These are phyloP conservation scores for Apostichopus californicus DNA, from an alignment of 35 echinoderm and acorn worm species.

Conservation along the genomic window DNA sequence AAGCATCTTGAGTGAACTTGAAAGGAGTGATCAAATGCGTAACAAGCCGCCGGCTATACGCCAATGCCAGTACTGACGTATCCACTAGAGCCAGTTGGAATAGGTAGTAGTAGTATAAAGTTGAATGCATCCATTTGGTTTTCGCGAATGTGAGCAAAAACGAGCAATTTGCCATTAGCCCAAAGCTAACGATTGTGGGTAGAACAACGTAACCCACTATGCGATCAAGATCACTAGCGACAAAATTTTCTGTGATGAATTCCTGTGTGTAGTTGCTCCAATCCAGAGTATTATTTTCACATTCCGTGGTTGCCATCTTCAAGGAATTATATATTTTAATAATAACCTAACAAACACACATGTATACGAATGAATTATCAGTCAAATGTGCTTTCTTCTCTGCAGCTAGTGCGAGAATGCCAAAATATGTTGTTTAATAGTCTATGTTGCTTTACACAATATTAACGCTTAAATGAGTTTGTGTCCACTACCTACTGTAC, in stretches of 20 bases:
- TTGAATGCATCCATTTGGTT: slow-evolving; percentile 8
- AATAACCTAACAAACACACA: too few relatives aligned
- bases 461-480: too few relatives aligned
- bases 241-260: neutral
- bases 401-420: too few relatives aligned
- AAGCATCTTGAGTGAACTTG: neutral
- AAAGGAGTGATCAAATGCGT: neutral
- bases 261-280: neutral
- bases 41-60: neutral
- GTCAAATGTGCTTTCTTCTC: too few relatives aligned
- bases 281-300: neutral
- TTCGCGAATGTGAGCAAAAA: slow-evolving; percentile 4
- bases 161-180: slow-evolving; percentile 5
- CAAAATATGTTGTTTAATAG: too few relatives aligned
- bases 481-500: too few relatives aligned
- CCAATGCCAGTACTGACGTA: neutral
- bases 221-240: neutral
- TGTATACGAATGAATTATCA: too few relatives aligned
- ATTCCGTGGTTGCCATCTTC: neutral
- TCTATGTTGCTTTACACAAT: too few relatives aligned
- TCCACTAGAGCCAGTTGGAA: neutral
- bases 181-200: neutral
- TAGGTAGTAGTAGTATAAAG: neutral
- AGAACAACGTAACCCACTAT: neutral
- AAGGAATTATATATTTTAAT: too few relatives aligned